Conservation (phyloP, 1,140 invertebrate species). For the Caerostris darwini region DNA sequence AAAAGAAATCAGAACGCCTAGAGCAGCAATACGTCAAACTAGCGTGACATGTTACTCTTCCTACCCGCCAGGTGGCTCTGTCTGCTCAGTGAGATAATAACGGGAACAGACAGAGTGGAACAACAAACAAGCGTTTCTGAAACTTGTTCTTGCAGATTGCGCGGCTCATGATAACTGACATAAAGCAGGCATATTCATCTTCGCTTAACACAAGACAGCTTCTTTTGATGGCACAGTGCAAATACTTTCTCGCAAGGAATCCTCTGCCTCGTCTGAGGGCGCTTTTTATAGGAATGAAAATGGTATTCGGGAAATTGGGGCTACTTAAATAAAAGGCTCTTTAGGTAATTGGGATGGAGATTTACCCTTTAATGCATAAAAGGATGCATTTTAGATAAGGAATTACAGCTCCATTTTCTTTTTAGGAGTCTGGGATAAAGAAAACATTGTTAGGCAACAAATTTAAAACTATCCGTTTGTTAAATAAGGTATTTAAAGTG, state of each 20-base stretch:
- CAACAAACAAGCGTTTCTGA: background rate
- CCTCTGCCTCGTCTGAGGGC: background rate
- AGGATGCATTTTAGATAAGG: too few relatives aligned
- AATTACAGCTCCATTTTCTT: too few relatives aligned
- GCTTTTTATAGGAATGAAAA: background rate
- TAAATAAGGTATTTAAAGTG: too few relatives aligned
- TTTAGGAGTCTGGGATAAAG: too few relatives aligned
- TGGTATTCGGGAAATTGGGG: background rate
- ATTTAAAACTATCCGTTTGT: too few relatives aligned
- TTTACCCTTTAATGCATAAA: too few relatives aligned
- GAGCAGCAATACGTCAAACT: conserved; percentile 1
- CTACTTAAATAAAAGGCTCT: background rate
- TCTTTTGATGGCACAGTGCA: background rate
- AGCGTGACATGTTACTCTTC: background rate
- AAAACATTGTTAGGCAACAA: too few relatives aligned
- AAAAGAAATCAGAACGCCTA: background rate
- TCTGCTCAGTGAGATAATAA: conserved; percentile 34
- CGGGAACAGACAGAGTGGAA: conserved; percentile 4
- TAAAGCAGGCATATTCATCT: conserved; percentile 41
- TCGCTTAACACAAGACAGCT: background rate
- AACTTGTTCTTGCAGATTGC: background rate
- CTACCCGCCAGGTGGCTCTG: conserved; percentile 24
- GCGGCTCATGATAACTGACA: background rate
- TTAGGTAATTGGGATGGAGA: background rate
- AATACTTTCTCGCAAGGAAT: background rate